Evolutionary conservation across 2,797 vertebrate species (phyloP).

Genomic region (Helarctos malayanus): DNA sequence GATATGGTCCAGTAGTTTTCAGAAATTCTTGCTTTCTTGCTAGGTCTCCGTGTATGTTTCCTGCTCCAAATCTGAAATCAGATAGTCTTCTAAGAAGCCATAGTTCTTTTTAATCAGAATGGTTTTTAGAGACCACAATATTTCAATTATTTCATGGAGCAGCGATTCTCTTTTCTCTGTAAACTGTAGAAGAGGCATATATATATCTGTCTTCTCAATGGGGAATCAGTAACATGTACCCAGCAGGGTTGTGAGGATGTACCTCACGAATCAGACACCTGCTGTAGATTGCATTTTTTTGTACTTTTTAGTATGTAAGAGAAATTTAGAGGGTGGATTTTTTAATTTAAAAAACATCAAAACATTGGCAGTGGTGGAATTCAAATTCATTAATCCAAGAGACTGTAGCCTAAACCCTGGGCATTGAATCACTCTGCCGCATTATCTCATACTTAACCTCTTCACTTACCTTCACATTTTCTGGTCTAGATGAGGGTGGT

Average conservation of each 20-base stretch:
- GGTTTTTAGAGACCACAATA: background rate
- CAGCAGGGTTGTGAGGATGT: background rate
- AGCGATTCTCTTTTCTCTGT: background rate
- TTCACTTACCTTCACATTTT: background rate
- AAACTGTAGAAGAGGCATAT: background rate
- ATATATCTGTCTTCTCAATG: background rate
- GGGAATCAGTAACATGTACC: background rate
- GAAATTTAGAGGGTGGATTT: background rate
- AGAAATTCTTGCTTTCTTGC: background rate
- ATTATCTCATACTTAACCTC: conserved; percentile 82
- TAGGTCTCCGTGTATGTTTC: background rate
- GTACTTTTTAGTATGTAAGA: background rate
- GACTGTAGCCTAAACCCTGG: conserved; percentile 91
- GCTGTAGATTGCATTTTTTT: background rate
- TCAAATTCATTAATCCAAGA: conserved; percentile 89
- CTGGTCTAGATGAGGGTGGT: background rate
- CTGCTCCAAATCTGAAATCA: background rate
- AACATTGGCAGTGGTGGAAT: conserved; percentile 86
- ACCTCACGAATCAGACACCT: no score
- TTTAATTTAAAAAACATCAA: background rate
- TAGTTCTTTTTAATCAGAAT: background rate
- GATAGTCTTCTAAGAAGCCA: background rate
- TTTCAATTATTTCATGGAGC: background rate
- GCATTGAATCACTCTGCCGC: conserved; percentile 93
- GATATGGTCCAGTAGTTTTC: background rate